Evolutionary conservation across 2,113 vertebrate species (phyloP), one percentile per base, ranked within the genome.

Genomic region (Sinocyclocheilus rhinocerous): DNA sequence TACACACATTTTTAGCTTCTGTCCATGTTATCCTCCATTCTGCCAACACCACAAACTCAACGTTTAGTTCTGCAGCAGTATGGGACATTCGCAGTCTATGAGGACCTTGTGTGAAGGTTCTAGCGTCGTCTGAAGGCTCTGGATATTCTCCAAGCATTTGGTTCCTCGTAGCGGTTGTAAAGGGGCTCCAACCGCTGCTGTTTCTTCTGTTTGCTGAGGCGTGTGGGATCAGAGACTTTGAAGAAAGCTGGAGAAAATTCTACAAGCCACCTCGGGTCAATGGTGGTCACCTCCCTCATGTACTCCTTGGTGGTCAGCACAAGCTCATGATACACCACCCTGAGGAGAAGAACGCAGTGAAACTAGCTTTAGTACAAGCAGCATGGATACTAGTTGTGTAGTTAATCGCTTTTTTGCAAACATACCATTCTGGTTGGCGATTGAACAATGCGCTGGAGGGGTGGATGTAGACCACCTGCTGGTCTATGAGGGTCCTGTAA

Each of bases 171-270:
- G 73, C 97, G 97, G 85, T 99, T 99, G 94, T 99, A 99, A 1
- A 99, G 92, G 0, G 98, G 98, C 65, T 99, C 98, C 15, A 99
- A 95, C 0, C 97, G 92, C 90, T 99, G 98, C 91, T 99, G 98
- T 86, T 99, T 99, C 92, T 99, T 99, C 95, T 99, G 98, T 89
- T 99, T 99, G 97, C 98, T 99, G 90, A 99, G 96, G 69, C 98
- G 97, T 2, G 97, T 99, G 0, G 98, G 98, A 72, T 99, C 98
- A 0, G 98, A 99, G 85, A 99, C 98, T 91, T 99, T 99, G 93
- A 99, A 99, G 95, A 99, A 99, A 77, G 98, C 98, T 0, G 98
- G 98, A 0, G 98, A 93, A 50, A 99, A 99, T 86, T 99, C 98
- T 83, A 99, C 98, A 85, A 99, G 96, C 98, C 98, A 99, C 85